Conservation (phyloP, 1,140 invertebrate genomes). For the Matsumurasca onukii region DNA sequence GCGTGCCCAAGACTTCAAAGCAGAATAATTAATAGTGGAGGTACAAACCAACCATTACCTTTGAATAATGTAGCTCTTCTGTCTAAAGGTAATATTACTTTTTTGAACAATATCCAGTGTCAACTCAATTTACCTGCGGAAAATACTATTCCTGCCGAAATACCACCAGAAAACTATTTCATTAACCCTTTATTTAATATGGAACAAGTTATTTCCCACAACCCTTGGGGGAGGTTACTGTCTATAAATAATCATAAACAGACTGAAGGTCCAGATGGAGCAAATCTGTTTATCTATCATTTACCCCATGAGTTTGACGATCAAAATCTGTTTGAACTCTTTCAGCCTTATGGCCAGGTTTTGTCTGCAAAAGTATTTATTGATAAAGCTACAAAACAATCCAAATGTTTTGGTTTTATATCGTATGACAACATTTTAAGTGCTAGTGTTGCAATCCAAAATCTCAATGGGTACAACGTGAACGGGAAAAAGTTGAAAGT, state of each 20-base stretch:
- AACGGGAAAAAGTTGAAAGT: slow-evolving; percentile 97
- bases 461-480: slow-evolving; percentile 98
- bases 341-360: slow-evolving; percentile 94
- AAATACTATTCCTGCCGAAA: not conserved
- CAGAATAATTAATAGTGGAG: no score
- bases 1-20: no score
- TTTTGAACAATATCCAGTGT: no score
- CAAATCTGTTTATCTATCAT: slow-evolving; percentile 99
- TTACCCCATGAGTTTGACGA: slow-evolving; percentile 97
- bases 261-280: slow-evolving; percentile 93
- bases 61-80: not conserved
- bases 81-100: no score
- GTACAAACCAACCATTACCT: not conserved
- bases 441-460: slow-evolving; percentile 92
- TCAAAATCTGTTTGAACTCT: slow-evolving; percentile 90
- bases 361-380: slow-evolving; percentile 99
- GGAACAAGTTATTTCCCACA: not conserved
- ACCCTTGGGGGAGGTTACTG: no score
- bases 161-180: not conserved
- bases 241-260: no score
- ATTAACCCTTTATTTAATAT: not conserved
- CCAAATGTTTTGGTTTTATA: slow-evolving; percentile 99
- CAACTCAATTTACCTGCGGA: no score
- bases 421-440: slow-evolving; percentile 93
- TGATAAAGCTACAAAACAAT: slow-evolving; percentile 97